Evolutionary conservation across 2,888 invertebrate species (phyloP).

Genomic region (Eupsilia transversa): DNA sequence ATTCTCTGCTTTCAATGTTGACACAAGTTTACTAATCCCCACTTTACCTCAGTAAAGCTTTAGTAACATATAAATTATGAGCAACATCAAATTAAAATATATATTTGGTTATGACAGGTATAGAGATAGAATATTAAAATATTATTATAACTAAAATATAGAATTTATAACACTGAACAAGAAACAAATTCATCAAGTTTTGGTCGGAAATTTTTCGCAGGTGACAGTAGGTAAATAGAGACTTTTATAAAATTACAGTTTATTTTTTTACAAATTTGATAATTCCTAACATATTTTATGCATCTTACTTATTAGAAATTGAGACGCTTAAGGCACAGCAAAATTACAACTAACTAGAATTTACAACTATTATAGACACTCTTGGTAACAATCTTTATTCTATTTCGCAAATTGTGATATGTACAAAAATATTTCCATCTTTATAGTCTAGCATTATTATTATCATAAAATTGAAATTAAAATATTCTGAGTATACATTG

Average conservation of each 20-base stretch:
- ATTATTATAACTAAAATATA: slow-evolving; percentile 59
- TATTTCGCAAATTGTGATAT: slow-evolving; percentile 88
- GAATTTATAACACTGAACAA: slow-evolving; percentile 55
- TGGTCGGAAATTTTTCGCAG: slow-evolving; percentile 74
- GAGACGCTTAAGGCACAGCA: slow-evolving; percentile 90
- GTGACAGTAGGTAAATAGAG: slow-evolving; percentile 80
- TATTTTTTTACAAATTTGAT: slow-evolving; percentile 84
- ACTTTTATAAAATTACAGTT: slow-evolving; percentile 83
- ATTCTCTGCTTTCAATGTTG: slow-evolving; percentile 77
- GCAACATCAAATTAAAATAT: slow-evolving; percentile 72
- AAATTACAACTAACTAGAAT: slow-evolving; percentile 88
- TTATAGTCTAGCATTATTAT: slow-evolving; percentile 78
- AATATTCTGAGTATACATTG: slow-evolving; percentile 56
- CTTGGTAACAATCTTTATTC: slow-evolving; percentile 85
- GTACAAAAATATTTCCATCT: slow-evolving; percentile 89
- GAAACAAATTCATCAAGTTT: slow-evolving; percentile 70
- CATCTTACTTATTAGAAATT: slow-evolving; percentile 87
- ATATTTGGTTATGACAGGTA: slow-evolving; percentile 64
- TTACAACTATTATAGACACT: slow-evolving; percentile 83
- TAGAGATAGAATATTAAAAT: slow-evolving; percentile 58
- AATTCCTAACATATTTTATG: slow-evolving; percentile 79
- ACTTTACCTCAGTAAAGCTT: slow-evolving; percentile 78
- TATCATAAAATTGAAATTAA: slow-evolving; percentile 62
- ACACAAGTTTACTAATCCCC: slow-evolving; percentile 78
- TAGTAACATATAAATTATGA: slow-evolving; percentile 70